These are phyloP conservation scores for Emydocephalus ijimae DNA, from an alignment of 2,113 vertebrate genomes.

Conservation along the genomic window DNA sequence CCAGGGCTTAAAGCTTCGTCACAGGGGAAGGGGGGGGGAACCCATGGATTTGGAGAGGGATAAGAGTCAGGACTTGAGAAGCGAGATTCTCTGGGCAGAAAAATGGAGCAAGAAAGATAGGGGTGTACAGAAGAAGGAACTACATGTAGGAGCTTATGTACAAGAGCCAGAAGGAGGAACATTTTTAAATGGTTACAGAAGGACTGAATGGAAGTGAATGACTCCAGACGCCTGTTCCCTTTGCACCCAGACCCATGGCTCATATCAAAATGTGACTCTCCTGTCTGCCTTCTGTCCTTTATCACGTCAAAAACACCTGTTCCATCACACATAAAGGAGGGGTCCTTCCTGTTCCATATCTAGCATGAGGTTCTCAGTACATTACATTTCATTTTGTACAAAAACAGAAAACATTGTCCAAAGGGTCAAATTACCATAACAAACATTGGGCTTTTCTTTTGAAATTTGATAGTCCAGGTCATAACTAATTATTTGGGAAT, in stretches of 20 bases:
- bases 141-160: not conserved
- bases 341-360: slow-evolving; percentile 6
- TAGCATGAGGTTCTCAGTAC: not conserved
- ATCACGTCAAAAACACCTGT: not conserved
- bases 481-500: not conserved
- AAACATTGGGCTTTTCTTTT: not conserved
- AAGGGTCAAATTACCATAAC: not conserved
- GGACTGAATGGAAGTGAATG: not conserved
- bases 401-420: not conserved
- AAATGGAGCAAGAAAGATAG: not conserved
- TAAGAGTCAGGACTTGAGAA: not conserved
- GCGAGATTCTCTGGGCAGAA: no score
- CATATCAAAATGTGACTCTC: not conserved
- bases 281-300: not conserved
- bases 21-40: no score
- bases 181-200: not conserved
- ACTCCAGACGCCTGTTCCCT: not conserved
- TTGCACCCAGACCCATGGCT: not conserved
- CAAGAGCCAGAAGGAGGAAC: not conserved
- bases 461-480: not conserved
- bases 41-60: no score
- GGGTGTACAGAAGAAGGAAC: not conserved
- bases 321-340: not conserved
- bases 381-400: not conserved
- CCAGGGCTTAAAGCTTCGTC: not conserved